phyloP scores from a whole-genome alignment of 2,888 invertebrate species.

The Colostygia pectinataria region DNA sequence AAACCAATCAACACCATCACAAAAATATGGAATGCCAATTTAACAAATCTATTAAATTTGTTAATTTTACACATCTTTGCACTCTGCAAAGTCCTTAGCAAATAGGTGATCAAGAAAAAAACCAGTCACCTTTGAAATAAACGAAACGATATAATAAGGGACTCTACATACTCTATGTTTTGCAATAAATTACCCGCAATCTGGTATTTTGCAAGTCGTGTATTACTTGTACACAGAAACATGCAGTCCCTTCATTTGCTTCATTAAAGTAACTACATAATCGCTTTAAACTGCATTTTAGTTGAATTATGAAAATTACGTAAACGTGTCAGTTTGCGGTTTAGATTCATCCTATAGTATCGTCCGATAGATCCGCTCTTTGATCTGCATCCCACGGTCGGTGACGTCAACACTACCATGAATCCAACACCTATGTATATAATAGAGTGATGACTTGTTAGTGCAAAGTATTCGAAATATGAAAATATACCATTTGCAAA shows the following conservation, averaged over 20 bases:
- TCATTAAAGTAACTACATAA: constrained; percentile 43
- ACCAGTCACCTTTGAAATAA: no score
- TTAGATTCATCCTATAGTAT: constrained; percentile 49
- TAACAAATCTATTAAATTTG: no score
- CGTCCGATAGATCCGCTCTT: constrained; percentile 59
- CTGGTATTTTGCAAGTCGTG: not conserved
- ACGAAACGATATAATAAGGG: no score
- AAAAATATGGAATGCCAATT: no score
- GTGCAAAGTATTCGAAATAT: no score
- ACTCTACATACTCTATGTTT: not conserved
- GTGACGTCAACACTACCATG: constrained; percentile 39
- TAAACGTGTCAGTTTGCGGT: constrained; percentile 46
- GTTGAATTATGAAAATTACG: constrained; percentile 45
- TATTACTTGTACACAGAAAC: constrained; percentile 3
- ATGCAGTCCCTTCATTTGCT: constrained; percentile 19
- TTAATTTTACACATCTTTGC: no score
- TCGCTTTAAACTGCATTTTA: constrained; percentile 42
- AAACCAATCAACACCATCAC: no score
- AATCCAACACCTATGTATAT: not conserved
- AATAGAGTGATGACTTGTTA: no score
- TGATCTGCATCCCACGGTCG: constrained; percentile 63
- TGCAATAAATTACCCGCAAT: no score
- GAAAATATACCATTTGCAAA: no score
- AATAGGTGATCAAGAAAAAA: no score
- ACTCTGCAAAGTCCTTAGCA: no score